Conservation (phyloP, 1,140 invertebrate species). For the Phymorhynchus buccinoides region DNA sequence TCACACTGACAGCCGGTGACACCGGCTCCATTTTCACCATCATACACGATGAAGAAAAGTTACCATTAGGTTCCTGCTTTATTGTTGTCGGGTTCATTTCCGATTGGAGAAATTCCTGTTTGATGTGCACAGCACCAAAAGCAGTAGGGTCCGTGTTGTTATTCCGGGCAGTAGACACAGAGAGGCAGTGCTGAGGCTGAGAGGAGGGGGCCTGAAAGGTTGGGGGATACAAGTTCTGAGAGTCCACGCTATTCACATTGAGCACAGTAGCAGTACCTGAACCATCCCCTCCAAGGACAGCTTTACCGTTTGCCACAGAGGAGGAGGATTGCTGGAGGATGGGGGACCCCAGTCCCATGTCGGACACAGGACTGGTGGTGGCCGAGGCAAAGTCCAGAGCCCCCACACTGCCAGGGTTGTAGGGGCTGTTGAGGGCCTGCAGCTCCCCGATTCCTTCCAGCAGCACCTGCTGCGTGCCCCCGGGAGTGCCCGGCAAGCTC, state of each 20-base stretch:
- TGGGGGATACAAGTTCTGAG: background rate
- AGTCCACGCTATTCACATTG: background rate
- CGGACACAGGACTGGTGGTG: conserved; percentile 30
- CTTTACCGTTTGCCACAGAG: background rate
- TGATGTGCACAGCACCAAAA: background rate
- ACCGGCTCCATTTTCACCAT: conserved; percentile 15
- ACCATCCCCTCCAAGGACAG: background rate
- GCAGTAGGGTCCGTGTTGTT: background rate
- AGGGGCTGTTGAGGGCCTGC: conserved; percentile 43
- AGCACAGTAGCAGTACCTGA: background rate
- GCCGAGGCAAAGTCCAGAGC: conserved; percentile 16
- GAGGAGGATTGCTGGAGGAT: background rate
- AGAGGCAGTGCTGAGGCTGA: conserved; percentile 21
- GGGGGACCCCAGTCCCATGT: conserved; percentile 23
- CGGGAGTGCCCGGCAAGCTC: conserved; percentile 2
- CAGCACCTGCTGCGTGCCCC: conserved; percentile 5
- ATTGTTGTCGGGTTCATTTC: background rate
- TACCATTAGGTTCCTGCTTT: background rate
- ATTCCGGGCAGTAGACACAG: background rate
- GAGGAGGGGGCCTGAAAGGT: background rate
- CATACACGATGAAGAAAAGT: background rate
- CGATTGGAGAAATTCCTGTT: background rate
- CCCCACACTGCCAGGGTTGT: background rate
- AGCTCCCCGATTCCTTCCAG: conserved; percentile 11
- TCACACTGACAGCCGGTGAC: too few relatives aligned